These are phyloP conservation scores for Phortica variegata DNA, from an alignment of 1,140 invertebrate genomes.

Conservation along the genomic window DNA sequence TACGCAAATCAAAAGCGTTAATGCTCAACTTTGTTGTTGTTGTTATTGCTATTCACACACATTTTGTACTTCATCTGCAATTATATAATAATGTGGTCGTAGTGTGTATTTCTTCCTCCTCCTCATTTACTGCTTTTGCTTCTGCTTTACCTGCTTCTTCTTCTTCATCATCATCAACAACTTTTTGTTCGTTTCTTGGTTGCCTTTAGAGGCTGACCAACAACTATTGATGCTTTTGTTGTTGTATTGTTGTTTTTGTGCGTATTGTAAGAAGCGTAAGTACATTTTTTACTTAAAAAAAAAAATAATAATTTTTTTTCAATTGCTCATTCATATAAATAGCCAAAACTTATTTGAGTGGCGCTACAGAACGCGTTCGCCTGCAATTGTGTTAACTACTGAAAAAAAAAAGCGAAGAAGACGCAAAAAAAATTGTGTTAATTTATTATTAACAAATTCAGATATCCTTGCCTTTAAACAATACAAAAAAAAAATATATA, in stretches of 20 bases:
- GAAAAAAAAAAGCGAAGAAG: too few relatives aligned
- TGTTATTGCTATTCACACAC: slow-evolving; percentile 20
- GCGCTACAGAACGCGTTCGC: slow-evolving; percentile 31
- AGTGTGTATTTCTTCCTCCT: too few relatives aligned
- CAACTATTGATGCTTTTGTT: neutral
- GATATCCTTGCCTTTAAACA: too few relatives aligned
- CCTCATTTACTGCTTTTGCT: too few relatives aligned
- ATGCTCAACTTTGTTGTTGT: slow-evolving; percentile 10
- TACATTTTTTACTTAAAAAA: too few relatives aligned
- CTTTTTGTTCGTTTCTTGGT: neutral
- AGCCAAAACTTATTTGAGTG: slow-evolving; percentile 28
- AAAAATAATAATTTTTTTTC: too few relatives aligned
- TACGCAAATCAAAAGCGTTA: slow-evolving; percentile 37
- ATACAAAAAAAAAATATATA: neutral
- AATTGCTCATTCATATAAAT: slow-evolving; percentile 27
- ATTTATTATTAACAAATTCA: too few relatives aligned
- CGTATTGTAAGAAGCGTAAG: slow-evolving; percentile 1
- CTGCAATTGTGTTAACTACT: slow-evolving; percentile 40
- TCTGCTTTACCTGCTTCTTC: too few relatives aligned
- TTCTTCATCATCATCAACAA: too few relatives aligned
- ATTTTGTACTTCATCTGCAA: slow-evolving; percentile 2
- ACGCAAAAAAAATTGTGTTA: too few relatives aligned
- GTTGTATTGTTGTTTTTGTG: slow-evolving; percentile 1
- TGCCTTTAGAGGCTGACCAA: slow-evolving; percentile 5
- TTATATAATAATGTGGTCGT: slow-evolving; percentile 31